Percentiles rank a stretch among this genome's conserved stretches.
These are phyloP conservation scores for Eulemur rufifrons DNA, from an alignment of 2,113 vertebrate species.

Conservation along the genomic window DNA sequence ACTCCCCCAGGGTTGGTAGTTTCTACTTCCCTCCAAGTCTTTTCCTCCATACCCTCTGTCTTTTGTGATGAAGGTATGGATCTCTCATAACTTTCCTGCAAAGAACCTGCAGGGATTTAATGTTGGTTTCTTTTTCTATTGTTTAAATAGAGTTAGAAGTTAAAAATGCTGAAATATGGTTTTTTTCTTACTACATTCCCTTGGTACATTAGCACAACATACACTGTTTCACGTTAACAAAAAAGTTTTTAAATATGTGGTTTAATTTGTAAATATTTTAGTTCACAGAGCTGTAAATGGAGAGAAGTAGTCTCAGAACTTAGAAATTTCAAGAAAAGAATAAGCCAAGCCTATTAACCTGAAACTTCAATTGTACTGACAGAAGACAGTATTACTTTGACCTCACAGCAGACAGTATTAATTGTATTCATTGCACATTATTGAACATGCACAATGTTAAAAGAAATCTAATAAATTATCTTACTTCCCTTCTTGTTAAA, in stretches of 20 bases:
- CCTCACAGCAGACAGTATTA: conserved; percentile 19
- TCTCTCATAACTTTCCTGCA: not conserved
- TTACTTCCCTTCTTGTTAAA: conserved; percentile 58
- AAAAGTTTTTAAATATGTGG: not conserved
- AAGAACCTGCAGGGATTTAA: not conserved
- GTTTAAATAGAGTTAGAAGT: not conserved
- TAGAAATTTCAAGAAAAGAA: not conserved
- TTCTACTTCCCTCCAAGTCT: not conserved
- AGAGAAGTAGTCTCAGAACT: not conserved
- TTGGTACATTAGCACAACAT: not conserved
- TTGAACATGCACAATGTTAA: conserved; percentile 37
- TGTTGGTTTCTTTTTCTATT: not conserved
- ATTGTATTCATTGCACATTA: not conserved
- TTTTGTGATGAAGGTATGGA: not conserved
- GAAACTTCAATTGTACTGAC: not conserved
- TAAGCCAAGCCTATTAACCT: not conserved
- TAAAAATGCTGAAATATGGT: not conserved
- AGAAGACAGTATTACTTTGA: conserved; percentile 28
- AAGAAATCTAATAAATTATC: conserved; percentile 66
- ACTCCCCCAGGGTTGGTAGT: not conserved
- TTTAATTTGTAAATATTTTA: conserved; percentile 50
- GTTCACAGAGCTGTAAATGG: not conserved
- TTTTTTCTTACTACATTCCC: not conserved
- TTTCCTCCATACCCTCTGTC: not conserved
- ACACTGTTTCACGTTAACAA: not conserved